These are phyloP conservation scores for Sminthurides aquaticus DNA, from an alignment of 2,888 invertebrate genomes.

Conservation along the genomic window DNA sequence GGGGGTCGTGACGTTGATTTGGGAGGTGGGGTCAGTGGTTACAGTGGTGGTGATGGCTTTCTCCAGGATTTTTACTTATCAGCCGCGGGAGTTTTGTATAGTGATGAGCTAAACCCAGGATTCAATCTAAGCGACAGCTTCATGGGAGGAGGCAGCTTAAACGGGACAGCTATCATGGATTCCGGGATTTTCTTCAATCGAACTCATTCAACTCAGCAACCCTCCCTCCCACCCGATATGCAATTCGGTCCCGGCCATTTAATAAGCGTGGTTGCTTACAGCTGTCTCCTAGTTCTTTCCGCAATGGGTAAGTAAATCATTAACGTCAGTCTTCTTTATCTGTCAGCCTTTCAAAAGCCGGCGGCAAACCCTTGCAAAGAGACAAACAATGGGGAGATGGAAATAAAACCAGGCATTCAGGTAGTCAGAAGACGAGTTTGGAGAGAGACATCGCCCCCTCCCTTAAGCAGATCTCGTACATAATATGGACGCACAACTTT, in stretches of 20 bases:
- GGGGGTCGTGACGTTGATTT: no score
- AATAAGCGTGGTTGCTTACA: conserved; percentile 48
- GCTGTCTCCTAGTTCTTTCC: conserved; percentile 46
- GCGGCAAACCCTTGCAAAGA: background rate
- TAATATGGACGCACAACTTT: no score
- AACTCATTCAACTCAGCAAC: no score
- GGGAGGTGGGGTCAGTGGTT: no score
- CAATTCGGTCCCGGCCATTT: conserved; percentile 46
- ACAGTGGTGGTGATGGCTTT: no score
- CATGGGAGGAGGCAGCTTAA: background rate
- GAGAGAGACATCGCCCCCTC: no score
- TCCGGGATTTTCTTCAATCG: background rate
- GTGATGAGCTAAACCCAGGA: background rate
- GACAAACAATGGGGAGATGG: background rate
- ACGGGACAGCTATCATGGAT: background rate
- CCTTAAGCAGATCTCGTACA: no score
- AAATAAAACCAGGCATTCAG: no score
- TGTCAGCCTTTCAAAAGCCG: no score
- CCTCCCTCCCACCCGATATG: conserved; percentile 45
- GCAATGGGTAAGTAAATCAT: conserved; percentile 43
- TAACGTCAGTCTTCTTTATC: background rate
- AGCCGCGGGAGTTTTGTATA: background rate
- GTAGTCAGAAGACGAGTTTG: no score
- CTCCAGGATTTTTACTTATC: background rate
- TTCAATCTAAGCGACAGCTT: background rate